Evolutionary conservation across 2,888 invertebrate genomes (phyloP), one percentile per base, ranked within the genome.

Genomic region (Stenurella melanura): DNA sequence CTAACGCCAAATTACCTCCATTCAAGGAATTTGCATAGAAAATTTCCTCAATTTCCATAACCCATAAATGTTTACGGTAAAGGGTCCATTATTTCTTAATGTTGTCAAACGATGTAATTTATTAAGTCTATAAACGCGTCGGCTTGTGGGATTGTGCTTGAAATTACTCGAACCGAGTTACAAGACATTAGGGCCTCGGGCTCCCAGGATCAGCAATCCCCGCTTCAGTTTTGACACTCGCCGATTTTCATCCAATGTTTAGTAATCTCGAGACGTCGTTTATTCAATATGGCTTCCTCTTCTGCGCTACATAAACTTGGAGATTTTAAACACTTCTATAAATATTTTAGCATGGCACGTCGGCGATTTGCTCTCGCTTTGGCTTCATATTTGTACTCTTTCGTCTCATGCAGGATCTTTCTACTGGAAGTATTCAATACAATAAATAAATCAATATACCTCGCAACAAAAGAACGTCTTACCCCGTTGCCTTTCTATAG

Each of bases 51-150:
- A 83, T 83, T 83, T 84, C 83, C 85, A 84, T 84, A 84, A 85
- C 80, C 81, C 81, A 83, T 85, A 84, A 85, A 84, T 84, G 81
- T 82, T 81, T 82, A 80, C 72, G 69, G 78, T 56, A 73, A 78
- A 68, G 72, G 66, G 69, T 75, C 78, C 77, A 75, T 81, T 80
- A 80, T 79, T 74, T 78, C 77, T 80, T 81, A 82, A 82, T 81
- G 77, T 78, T 77, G 78, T 82, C 76, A 81, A 81, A 82, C 69
- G 75, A 73, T 74, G 76, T 80, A 80, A 83, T 82, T 82, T 82
- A 80, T 80, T 78, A 80, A 77, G 78, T 82, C 79, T 79, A 79
- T 80, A 77, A 82, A 78, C 75, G 77, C 75, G 76, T 68, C 77
- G 77, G 75, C 73, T 74, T 75, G 74, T 60, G 66, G 75, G 66